Base-by-base conservation (phyloP, 2,797 vertebrate genomes). In the Argya squamiceps region DNA sequence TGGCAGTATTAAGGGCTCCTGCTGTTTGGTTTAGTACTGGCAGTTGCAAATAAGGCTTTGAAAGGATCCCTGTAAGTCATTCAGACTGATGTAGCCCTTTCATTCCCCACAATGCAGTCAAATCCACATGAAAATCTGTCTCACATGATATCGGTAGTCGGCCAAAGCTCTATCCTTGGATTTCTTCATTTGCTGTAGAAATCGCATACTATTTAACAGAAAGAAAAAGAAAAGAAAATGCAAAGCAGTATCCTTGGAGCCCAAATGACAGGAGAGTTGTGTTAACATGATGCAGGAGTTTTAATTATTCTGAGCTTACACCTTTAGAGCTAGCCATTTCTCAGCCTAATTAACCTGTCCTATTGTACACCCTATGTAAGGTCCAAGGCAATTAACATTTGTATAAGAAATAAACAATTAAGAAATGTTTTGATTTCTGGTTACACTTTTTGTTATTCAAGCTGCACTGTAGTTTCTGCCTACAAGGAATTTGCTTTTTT, bases 321-420 rank as follows among this genome's bases (percentile, higher is more conserved):
- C 71, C 47, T 96, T 96, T 75, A 92, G 90, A 92, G 39, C 83
- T 92, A 79, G 47, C 49, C 86, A 85, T 92, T 94, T 95, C 79
- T 92, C 92, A 97, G 91, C 74, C 83, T 95, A 97, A 96, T 96
- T 97, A 97, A 97, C 91, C 68, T 96, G 91, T 81, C 77, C 50
- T 73, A 90, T 97, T 96, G 84, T 96, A 91, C 49, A 92, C 56
- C 59, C 41, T 43, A 58, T 89, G 81, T 94, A 96, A 96, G 70
- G 79, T 11, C 37, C n/a, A 69, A 92, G 26, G 78, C 87, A 97
- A 97, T 97, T 97, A 97, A 96, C 86, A 83, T 94, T 97, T 96
- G 30, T 89, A 81, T 62, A 60, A 95, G 96, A 94, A 94, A 86
- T 95, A 96, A 95, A 89, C 41, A 71, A 96, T 76, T 85, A 67